Evolutionary conservation across 2,888 invertebrate species (phyloP).

Genomic region (Campaea margaritaria): DNA sequence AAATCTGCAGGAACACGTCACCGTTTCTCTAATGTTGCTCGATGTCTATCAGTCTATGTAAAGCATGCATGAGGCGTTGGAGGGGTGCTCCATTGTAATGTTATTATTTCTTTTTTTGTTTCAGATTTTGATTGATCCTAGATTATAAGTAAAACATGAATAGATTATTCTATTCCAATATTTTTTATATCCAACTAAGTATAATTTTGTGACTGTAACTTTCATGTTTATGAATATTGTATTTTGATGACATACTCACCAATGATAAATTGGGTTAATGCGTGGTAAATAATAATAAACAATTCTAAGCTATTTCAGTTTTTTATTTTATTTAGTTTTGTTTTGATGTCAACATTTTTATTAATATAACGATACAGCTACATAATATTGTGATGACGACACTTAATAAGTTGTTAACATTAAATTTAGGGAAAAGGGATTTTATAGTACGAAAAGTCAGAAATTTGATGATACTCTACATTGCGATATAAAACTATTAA

Average conservation of each 20-base stretch:
- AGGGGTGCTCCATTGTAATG: too few relatives aligned
- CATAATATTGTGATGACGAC: constrained; percentile 46
- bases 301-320: constrained; percentile 63
- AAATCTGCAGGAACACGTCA: too few relatives aligned
- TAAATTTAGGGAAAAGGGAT: too few relatives aligned
- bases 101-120: constrained; percentile 32
- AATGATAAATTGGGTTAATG: background rate
- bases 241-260: background rate
- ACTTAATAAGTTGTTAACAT: constrained; percentile 5
- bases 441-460: too few relatives aligned
- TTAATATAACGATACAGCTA: constrained; percentile 52
- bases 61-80: too few relatives aligned
- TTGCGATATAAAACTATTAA: background rate
- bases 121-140: constrained; percentile 65
- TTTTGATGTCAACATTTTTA: constrained; percentile 68
- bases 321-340: constrained; percentile 74
- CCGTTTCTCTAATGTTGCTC: too few relatives aligned
- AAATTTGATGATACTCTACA: background rate
- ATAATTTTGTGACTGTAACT: too few relatives aligned
- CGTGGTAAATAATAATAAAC: constrained; percentile 63
- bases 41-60: too few relatives aligned
- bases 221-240: too few relatives aligned
- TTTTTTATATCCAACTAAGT: too few relatives aligned
- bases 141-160: constrained; percentile 2
- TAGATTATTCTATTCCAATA: too few relatives aligned